These are phyloP conservation scores for Eidolon dupreanum DNA, from an alignment of 2,797 vertebrate species.

Conservation along the genomic window DNA sequence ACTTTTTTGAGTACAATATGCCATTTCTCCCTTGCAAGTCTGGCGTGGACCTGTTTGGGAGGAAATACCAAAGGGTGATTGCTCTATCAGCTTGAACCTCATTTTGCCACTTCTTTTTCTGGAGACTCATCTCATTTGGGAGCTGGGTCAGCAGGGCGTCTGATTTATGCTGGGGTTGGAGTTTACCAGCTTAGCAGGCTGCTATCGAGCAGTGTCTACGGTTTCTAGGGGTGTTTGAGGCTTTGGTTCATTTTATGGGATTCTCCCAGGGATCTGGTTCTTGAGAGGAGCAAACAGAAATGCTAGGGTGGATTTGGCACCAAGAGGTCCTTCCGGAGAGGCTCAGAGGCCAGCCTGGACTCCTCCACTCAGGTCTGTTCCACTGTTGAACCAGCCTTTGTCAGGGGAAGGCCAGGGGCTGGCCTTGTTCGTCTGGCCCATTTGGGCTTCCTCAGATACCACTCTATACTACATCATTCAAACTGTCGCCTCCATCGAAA, in stretches of 20 bases:
- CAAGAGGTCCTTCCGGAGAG: neutral
- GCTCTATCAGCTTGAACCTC: neutral
- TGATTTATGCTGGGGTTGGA: neutral
- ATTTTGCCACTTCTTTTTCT: neutral
- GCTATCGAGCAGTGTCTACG: neutral
- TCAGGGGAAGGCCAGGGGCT: neutral
- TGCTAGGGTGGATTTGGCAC: neutral
- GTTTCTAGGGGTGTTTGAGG: neutral
- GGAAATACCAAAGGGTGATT: neutral
- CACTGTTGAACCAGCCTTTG: neutral
- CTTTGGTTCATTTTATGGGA: neutral
- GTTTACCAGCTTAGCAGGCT: neutral
- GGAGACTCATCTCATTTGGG: neutral
- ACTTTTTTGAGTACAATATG: neutral
- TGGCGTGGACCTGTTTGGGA: neutral
- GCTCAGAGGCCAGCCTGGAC: neutral
- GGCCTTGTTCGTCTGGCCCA: neutral
- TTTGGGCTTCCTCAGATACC: neutral
- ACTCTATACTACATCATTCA: neutral
- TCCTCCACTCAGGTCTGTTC: neutral
- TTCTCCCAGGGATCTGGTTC: neutral
- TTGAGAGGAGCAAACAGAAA: constrained; percentile 6
- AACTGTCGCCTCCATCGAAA: neutral
- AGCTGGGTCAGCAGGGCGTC: neutral
- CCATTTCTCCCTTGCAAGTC: neutral